phyloP scores from a whole-genome alignment of 2,888 invertebrate genomes.

The Pilophorus perplexus region DNA sequence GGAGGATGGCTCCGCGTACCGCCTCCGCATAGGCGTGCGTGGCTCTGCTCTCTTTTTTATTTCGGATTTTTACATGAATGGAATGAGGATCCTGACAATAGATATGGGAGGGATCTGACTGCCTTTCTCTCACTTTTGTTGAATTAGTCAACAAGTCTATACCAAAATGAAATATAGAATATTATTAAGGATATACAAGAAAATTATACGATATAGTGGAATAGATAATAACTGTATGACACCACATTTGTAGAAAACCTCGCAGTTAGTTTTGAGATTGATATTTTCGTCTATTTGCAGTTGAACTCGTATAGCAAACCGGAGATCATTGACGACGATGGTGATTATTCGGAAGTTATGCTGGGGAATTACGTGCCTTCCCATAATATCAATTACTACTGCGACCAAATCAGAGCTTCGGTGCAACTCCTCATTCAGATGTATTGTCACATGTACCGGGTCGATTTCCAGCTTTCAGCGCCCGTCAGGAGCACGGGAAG shows the following conservation, averaged over 20 bases:
- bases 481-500: not conserved
- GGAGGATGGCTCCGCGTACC: too few species aligned
- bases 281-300: slow-evolving; percentile 42
- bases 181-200: too few species aligned
- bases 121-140: too few species aligned
- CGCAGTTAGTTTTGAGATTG: too few species aligned
- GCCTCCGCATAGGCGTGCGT: too few species aligned
- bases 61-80: too few species aligned
- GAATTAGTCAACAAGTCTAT: too few species aligned
- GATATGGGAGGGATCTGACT: too few species aligned
- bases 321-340: slow-evolving; percentile 64
- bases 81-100: too few species aligned
- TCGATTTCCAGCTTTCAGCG: slow-evolving; percentile 68
- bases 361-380: slow-evolving; percentile 54
- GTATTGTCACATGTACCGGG: slow-evolving; percentile 79
- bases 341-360: slow-evolving; percentile 68
- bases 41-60: too few species aligned
- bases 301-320: slow-evolving; percentile 55
- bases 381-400: slow-evolving; percentile 62
- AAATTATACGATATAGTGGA: not conserved
- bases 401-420: slow-evolving; percentile 72
- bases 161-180: too few species aligned
- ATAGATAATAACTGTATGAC: not conserved
- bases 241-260: not conserved
- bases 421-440: slow-evolving; percentile 80